Base-by-base conservation (phyloP, 2,797 vertebrate species). In the Lepilemur ruficaudatus region DNA sequence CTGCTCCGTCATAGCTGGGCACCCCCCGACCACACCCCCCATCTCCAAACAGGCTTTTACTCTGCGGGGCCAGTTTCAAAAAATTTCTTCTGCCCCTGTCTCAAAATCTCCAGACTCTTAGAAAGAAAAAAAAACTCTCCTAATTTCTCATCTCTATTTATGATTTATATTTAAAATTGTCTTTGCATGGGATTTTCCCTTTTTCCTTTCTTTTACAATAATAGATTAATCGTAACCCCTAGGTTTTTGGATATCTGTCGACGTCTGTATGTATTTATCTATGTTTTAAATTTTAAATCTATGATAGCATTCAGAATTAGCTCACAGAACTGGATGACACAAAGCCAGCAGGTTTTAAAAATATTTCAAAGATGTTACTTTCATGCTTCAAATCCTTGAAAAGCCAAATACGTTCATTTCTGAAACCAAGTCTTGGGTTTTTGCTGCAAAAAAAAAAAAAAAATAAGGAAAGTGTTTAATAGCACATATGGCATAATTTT, bases 401-500 rank as follows among this genome's bases (percentile, higher is more conserved):
- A 98, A 98, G 97, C 98, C 98, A 98, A 98, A 98, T 97, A 95
- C 96, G 94, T 87, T 98, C 96, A 96, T 98, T 98, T 98, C 98
- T 98, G 98, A 98, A 98, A 98, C 43, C 65, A 98, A 98, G 98
- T 98, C 98, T 99, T 98, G 97, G 97, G 97, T 98, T 98, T 98
- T 98, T 97, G 97, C 97, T 98, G 97, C 78, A 89, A 96, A 52
- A 83, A 91, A 96, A 89, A 96, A 96, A 97, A 96, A 97, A 97
- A 97, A 98, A 98, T 95, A 98, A 98, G 97, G 92, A 98, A 98
- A 98, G 98, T 98, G 99, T 99, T 99, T 99, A 99, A 99, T 99
- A 98, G 99, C 99, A 99, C 99, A 99, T 99, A 99, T 99, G 98
- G 99, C 98, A 98, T 98, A 99, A 99, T 99, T 99, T 99, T 98